Evolutionary conservation across 2,888 invertebrate genomes (phyloP).

Genomic region (Ectobius pallidus): DNA sequence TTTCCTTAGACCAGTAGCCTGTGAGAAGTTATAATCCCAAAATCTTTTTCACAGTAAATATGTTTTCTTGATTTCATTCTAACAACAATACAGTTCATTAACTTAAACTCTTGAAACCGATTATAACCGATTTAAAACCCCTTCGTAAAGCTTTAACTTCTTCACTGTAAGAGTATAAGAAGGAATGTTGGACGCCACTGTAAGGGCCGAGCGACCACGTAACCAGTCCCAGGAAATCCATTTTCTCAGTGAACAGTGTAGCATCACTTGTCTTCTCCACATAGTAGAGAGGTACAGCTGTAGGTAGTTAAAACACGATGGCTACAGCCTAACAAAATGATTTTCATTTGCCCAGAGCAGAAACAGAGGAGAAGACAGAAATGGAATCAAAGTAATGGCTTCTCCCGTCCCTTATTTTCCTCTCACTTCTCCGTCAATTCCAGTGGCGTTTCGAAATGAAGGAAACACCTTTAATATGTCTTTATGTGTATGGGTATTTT

Average conservation of each 20-base stretch:
- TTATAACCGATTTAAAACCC: no score
- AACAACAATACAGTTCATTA: no score
- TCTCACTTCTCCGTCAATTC: not conserved
- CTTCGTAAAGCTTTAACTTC: no score
- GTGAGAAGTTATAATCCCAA: no score
- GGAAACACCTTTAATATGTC: no score
- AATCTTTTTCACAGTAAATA: no score
- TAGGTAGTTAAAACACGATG: slow-evolving; percentile 32
- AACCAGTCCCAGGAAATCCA: slow-evolving; percentile 33
- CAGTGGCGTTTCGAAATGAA: no score
- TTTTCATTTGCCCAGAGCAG: slow-evolving; percentile 36
- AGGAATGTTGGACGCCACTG: slow-evolving; percentile 4
- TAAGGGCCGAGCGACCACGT: slow-evolving; percentile 12
- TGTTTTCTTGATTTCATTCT: no score
- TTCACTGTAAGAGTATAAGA: no score
- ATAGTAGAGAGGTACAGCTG: slow-evolving; percentile 27
- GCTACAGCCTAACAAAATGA: slow-evolving; percentile 37
- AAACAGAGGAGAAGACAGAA: not conserved
- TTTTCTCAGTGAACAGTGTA: slow-evolving; percentile 11
- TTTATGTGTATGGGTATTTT: no score
- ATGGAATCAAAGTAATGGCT: slow-evolving; percentile 28
- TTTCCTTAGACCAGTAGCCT: no score
- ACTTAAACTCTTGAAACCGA: no score
- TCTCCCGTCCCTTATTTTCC: not conserved
- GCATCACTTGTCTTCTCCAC: slow-evolving; percentile 15